Evolutionary conservation across 2,113 vertebrate genomes (phyloP).

Genomic region (Tachuris rubrigastra): DNA sequence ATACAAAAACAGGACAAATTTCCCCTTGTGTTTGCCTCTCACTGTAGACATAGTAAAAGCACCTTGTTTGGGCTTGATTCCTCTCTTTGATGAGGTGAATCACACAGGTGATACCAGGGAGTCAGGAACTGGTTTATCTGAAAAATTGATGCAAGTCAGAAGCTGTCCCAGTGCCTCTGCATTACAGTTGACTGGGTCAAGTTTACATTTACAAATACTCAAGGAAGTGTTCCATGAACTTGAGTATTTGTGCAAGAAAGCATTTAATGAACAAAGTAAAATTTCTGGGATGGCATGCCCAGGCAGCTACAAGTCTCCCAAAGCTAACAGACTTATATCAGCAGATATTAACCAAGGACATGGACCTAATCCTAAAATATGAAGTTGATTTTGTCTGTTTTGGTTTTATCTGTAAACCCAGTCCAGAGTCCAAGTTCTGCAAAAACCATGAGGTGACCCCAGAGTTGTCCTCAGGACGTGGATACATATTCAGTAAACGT

Average conservation of each 20-base stretch:
- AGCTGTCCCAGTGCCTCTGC: not conserved
- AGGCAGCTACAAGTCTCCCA: not conserved
- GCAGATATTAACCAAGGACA: not conserved
- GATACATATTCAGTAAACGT: not conserved
- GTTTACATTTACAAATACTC: not conserved
- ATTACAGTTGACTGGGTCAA: not conserved
- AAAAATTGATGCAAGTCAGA: not conserved
- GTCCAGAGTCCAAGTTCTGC: not conserved
- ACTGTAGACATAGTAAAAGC: accelerated
- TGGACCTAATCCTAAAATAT: not conserved
- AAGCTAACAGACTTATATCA: not conserved
- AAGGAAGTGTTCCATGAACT: not conserved
- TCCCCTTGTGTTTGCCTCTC: not conserved
- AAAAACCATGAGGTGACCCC: not conserved
- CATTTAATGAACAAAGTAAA: not conserved
- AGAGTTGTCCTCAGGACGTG: not conserved
- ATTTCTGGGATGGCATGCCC: not conserved
- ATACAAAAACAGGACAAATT: not conserved
- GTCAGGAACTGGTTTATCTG: not conserved
- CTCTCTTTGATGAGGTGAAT: not conserved
- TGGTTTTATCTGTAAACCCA: not conserved
- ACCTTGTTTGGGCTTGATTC: not conserved
- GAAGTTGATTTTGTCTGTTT: not conserved
- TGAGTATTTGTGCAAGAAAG: not conserved
- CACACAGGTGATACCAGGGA: not conserved